Base-by-base conservation (phyloP, 2,113 vertebrate genomes). In the Entelurus aequoreus region DNA sequence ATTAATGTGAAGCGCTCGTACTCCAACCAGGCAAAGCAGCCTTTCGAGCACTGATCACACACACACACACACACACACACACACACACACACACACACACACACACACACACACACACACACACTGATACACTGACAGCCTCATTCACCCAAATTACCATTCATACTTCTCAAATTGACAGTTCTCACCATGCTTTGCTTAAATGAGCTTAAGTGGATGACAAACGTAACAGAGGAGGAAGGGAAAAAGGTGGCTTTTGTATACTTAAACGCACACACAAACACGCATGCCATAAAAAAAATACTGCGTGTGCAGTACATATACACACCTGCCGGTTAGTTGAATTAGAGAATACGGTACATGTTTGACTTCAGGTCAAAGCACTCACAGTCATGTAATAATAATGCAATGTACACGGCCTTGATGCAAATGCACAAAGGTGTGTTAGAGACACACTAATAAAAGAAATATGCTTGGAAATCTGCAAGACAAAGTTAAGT, bases 181-280 rank as follows among this genome's bases (percentile, higher is more conserved):
- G 36, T 72, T 61, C 62, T 68, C 64, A 68, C 62, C 58, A 35
- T 51, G 54, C 73, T 79, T 74, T 53, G 59, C 44, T 59, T 74
- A 74, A 81, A 83, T 76, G 62, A 77, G 74, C 71, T 74, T 69
- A 74, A 80, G 73, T 76, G 73, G 68, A 65, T 72, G 71, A 79
- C 60, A 71, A 79, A 63, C 19, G 65, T 51, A 68, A 73, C 69
- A 71, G 63, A 61, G 28, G 42, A 38, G 47, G 62, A 53, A 55
- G 60, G 48, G 48, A 12, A 72, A 48, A 70, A 73, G 56, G 50
- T 77, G 65, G 51, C 63, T 72, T 78, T 78, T 75, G 68, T 75
- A 12, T 72, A 64, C 56, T n/a, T 37, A 15, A 52, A 48, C 36
- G 50, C 49, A 50, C 63, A 40, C 47, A 57, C 52, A 48, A 38